These are phyloP conservation scores for Cyclophora punctaria DNA, from an alignment of 2,888 invertebrate species.

Conservation along the genomic window DNA sequence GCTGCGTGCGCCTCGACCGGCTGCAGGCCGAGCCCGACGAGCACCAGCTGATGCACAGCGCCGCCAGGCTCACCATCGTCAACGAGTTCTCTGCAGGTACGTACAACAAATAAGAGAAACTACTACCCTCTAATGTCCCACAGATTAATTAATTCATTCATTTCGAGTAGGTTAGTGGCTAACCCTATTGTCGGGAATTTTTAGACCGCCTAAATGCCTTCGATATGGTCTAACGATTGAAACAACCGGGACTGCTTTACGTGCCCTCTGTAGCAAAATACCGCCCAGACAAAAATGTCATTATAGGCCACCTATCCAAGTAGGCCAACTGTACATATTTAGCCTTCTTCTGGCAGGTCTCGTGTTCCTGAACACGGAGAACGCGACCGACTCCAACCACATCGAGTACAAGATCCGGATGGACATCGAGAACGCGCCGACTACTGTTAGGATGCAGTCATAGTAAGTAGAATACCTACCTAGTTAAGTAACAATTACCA, in stretches of 20 bases:
- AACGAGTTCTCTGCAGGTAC: conserved; percentile 82
- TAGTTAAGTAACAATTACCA: too few species aligned
- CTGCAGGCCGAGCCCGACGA: conserved; percentile 70
- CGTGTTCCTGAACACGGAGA: conserved; percentile 50
- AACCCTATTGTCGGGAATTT: too few species aligned
- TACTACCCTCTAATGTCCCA: background rate
- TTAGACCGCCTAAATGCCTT: too few species aligned
- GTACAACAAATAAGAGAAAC: background rate
- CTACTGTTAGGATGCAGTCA: conserved; percentile 74
- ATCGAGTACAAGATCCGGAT: conserved; percentile 81
- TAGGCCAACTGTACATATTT: background rate
- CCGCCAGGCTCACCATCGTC: conserved; percentile 71
- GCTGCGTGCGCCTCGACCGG: conserved; percentile 77
- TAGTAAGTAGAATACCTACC: conserved; percentile 49
- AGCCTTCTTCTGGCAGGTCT: conserved; percentile 36
- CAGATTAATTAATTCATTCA: background rate
- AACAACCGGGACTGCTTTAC: background rate
- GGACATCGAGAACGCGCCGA: conserved; percentile 81
- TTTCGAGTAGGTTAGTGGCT: too few species aligned
- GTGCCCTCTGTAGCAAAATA: background rate
- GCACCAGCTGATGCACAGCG: conserved; percentile 70
- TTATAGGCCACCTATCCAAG: conserved; percentile 15
- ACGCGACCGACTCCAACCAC: conserved; percentile 28
- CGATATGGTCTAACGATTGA: too few species aligned
- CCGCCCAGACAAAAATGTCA: background rate